Conservation (phyloP, 1,140 invertebrate genomes). For the Drosophila parvula region DNA sequence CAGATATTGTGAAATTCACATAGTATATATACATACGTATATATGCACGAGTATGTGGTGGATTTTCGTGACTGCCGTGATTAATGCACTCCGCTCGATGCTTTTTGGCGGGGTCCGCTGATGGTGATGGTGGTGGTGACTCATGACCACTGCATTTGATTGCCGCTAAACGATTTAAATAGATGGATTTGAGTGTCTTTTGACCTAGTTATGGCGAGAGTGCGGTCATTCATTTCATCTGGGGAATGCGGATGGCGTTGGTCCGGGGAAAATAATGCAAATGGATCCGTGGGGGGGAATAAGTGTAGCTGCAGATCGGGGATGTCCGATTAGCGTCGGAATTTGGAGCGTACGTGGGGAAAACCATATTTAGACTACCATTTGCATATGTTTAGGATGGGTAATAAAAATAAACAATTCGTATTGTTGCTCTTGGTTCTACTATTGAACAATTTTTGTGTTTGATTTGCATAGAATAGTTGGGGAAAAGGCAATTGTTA, state of each 20-base stretch:
- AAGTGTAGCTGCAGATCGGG: constrained; percentile 12
- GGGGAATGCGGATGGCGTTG: constrained; percentile 39
- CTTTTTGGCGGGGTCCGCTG: constrained; percentile 34
- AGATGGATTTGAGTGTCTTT: constrained; percentile 64
- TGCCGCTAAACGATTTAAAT: constrained; percentile 78
- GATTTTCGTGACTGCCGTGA: constrained; percentile 48
- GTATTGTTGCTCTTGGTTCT: background rate
- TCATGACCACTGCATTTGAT: constrained; percentile 62
- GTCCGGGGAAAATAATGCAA: constrained; percentile 2
- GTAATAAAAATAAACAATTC: constrained; percentile 4
- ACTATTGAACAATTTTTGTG: background rate
- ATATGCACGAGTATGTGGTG: constrained; percentile 13
- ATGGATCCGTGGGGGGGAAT: background rate
- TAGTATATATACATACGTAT: background rate
- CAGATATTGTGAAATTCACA: constrained; percentile 67
- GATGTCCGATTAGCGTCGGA: constrained; percentile 20
- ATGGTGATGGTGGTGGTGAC: background rate
- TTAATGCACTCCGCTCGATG: constrained; percentile 61
- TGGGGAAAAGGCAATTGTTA: background rate
- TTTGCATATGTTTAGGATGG: background rate
- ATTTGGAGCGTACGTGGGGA: constrained; percentile 13
- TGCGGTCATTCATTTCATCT: constrained; percentile 30
- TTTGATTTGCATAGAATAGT: background rate
- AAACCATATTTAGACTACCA: constrained; percentile 2
- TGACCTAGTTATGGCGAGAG: constrained; percentile 66